Evolutionary conservation across 2,888 invertebrate species (phyloP), one percentile per base, ranked within the genome.

Genomic region (Chymomyza amoena): DNA sequence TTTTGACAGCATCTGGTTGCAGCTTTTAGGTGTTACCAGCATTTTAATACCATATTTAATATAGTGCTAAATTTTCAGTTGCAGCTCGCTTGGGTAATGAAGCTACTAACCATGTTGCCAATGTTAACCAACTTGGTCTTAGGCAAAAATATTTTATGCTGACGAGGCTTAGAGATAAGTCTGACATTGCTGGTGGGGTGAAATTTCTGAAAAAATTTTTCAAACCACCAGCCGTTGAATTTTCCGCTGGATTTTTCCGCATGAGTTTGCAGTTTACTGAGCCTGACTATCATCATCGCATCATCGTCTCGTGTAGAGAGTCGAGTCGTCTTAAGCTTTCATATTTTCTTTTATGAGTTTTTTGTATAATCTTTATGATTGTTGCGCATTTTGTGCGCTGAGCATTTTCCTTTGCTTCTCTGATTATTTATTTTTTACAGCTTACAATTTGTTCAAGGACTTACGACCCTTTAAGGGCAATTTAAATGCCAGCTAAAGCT

Each of bases 401-500:
- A 7, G 74, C 88, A 73, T 73, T 83, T 87, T 45, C 6, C 13
- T 45, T 83, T 75, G 72, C 69, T 65, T 32, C 32, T 7, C n/a
- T 59, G 32, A 28, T 59, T 10, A 32, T 32, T n/a, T 61, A 6
- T 36, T 32, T 61, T 61, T 36, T 63, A 52, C 25, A 57, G 75
- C 18, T 7, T 5, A 20, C 54, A 54, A 54, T 54, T 54, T 54
- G 54, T 77, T 69, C 70, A 83, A 80, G 86, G 16, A 28, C 18
- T 59, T 16, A 63, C 39, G 39, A 45, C 39, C 73, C 76, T 76
- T 83, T 82, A 80, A 78, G 72, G 70, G 88, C 84, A 87, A 83
- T 85, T 83, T 85, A 86, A 83, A 83, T 83, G 85, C 83, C 86
- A 83, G 54, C 16, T 18, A 10, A 73, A 83, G 88, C 88, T 61